Evolutionary conservation across 2,797 vertebrate species (phyloP), one percentile per base, ranked within the genome.

Genomic region (Sebastes trivittatus): DNA sequence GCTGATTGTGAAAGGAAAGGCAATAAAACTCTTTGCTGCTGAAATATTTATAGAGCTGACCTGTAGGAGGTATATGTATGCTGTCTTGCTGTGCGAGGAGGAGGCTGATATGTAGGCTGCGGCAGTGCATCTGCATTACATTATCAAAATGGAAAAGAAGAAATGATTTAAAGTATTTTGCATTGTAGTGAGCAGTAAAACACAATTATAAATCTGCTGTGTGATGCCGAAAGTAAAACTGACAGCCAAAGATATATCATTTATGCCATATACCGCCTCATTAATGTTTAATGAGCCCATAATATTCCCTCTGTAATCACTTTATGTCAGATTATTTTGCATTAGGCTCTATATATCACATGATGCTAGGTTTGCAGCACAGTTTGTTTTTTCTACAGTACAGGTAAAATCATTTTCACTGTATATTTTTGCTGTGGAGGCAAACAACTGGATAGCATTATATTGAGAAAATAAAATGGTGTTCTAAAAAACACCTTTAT

Each of bases 1-100:
- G 6, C 23, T 52, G 67, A 36, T 34, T 60, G 56, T 18, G n/a
- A 13, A 7, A 30, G 11, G 11, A 25, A 52, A n/a, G 60, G 56
- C 55, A 62, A 3, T 73, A 30, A 67, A 69, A 83, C 32, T 60
- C 11, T 29, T 54, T n/a, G 7, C 52, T 74, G 32, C 56, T 87
- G 13, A 80, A 78, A 79, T 88, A 80, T 87, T 86, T 78, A 84
- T 82, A n/a, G 2, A 77, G 63, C 60, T 49, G 73, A 80, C 72
- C 54, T 79, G 61, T 46, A 69, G 46, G 75, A 84, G 60, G 71
- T 78, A 78, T 58, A 52, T 62, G 23, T 30, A 14, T 49, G 59
- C 36, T 13, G 22, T 36, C 59, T 72, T 5, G n/a, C 54, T 49
- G 74, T 42, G 55, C 14, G 11, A 42, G 34, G 32, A 62, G 60